Evolutionary conservation across 2,113 vertebrate species (phyloP).

Genomic region (Stomatorhinus ivindoensis): DNA sequence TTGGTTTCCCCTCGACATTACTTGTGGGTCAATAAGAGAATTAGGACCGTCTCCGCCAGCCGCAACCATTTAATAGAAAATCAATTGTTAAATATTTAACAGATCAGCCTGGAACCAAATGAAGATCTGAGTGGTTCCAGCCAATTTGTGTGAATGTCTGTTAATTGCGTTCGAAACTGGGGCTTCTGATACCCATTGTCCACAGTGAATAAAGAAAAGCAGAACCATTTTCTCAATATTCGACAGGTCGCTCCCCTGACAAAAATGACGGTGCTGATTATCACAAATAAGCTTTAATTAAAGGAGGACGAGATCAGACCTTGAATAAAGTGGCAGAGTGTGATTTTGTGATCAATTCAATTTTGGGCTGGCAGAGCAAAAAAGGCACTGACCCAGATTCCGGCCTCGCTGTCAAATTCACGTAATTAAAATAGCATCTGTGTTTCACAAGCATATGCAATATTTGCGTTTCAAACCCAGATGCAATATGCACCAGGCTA

Average conservation of each 20-base stretch:
- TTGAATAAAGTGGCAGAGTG: neutral
- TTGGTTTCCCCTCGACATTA: neutral
- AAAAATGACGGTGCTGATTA: neutral
- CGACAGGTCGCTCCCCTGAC: neutral
- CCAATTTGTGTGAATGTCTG: neutral
- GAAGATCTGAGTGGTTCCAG: neutral
- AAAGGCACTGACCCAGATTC: neutral
- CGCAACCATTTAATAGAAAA: neutral
- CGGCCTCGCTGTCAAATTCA: neutral
- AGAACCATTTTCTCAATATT: neutral
- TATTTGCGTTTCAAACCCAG: neutral
- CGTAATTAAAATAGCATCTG: neutral
- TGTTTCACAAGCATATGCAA: neutral
- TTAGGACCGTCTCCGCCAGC: neutral
- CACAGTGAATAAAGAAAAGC: neutral
- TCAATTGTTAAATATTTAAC: conserved; percentile 1
- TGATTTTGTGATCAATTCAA: neutral
- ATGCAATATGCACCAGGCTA: neutral
- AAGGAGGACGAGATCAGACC: neutral
- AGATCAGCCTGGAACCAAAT: neutral
- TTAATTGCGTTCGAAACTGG: neutral
- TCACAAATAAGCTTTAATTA: neutral
- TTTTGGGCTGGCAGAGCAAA: neutral
- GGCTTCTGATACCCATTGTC: neutral
- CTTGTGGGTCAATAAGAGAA: neutral